Evolutionary conservation across 2,797 vertebrate species (phyloP), one percentile per base, ranked within the genome.

Genomic region (Acrocephalus scirpaceus): DNA sequence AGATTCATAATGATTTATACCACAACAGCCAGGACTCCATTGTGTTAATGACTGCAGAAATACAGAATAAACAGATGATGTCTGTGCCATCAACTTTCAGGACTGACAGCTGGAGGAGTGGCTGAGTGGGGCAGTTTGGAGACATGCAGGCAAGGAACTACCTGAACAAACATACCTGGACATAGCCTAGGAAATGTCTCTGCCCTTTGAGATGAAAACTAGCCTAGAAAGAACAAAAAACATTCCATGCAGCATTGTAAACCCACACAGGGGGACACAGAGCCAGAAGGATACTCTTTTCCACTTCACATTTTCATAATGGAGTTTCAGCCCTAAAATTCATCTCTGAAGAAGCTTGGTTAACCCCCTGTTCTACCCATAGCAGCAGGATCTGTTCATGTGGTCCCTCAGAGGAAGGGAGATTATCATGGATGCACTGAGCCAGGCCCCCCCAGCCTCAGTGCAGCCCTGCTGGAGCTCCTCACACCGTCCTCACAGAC

Each of bases 1-100:
- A 95, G 60, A 93, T 85, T 92, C 34, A 11, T 48, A 64, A 76
- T 48, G 47, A 83, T 80, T 94, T 92, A 71, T 75, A 75, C 10
- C 29, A 83, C 58, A 56, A 34, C 25, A 86, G 51, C 83, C 66
- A 75, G 58, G 76, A 74, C 42, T 93, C 22, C 47, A 17, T 3
- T 51, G 34, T 70, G 47, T 47, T 56, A 48, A 22, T 51, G 69
- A 48, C 69, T 62, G 58, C 69, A 87, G 50, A 78, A 86, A 72
- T 42, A 45, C 53, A 30, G 47, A 76, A 84, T 29, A 62, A 92
- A 54, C 40, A 84, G 58, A 44, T 26, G 53, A 70, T 69, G 36
- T 30, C 50, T 19, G 25, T 44, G 40, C 53, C 58, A 36, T 38
- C 1, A 3, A 10, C 38, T 47, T 14, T 20, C 58, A 90, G 83